phyloP scores from a whole-genome alignment of 35 echinoderm and acorn worm species.

The Nesometra sesokonis region DNA sequence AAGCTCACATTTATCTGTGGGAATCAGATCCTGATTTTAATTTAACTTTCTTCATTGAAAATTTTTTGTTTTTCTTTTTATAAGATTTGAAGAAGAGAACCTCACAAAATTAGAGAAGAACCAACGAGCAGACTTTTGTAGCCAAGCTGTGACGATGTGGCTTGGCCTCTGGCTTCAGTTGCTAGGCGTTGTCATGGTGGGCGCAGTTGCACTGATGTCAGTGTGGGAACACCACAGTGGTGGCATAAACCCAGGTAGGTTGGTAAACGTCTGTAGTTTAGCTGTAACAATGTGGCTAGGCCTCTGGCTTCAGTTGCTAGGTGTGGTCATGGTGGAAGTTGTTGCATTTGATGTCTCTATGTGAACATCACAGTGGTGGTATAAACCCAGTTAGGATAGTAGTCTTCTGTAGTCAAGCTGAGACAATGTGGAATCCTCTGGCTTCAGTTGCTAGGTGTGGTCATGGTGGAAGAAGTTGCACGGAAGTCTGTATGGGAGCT shows the following conservation, averaged over 20 bases:
- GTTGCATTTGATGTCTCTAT: constrained; percentile 83
- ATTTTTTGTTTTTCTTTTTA: neutral
- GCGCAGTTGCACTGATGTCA: constrained; percentile 73
- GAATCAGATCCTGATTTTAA: too few relatives aligned
- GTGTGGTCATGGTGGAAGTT: constrained; percentile 70
- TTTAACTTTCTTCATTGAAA: too few relatives aligned
- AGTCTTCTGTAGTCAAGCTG: constrained; percentile 61
- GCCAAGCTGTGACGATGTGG: constrained; percentile 63
- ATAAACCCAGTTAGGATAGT: constrained; percentile 70
- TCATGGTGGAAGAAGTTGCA: too few relatives aligned
- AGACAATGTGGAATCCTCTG: constrained; percentile 60
- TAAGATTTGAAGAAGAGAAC: constrained; percentile 80
- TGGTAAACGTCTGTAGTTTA: constrained; percentile 56
- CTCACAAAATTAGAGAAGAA: constrained; percentile 53
- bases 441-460: constrained; percentile 96
- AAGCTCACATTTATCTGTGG: too few relatives aligned
- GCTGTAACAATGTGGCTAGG: constrained; percentile 70
- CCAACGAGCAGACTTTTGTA: constrained; percentile 77
- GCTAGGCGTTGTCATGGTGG: constrained; percentile 86
- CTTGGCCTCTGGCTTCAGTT: constrained; percentile 81
- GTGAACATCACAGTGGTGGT: constrained; percentile 69
- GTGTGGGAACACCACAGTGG: constrained; percentile 80
- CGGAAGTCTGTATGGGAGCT: too few relatives aligned
- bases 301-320: constrained; percentile 89
- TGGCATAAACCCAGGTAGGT: constrained; percentile 63